phyloP scores from a whole-genome alignment of 2,888 invertebrate species.

The Venustoraphidia nigricollis region DNA sequence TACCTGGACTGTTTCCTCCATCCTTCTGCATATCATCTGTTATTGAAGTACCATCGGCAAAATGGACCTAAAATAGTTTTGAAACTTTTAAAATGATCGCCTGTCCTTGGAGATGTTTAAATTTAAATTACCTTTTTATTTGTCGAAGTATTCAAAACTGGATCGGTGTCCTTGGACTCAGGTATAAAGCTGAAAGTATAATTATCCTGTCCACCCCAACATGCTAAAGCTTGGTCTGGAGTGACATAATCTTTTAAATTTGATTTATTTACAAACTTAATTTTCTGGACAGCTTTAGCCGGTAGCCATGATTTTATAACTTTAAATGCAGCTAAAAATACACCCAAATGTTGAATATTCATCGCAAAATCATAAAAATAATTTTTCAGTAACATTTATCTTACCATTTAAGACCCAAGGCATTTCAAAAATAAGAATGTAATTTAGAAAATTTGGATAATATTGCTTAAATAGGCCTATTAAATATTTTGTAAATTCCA shows the following conservation, averaged over 20 bases:
- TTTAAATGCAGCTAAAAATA: constrained; percentile 67
- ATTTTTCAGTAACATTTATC: constrained; percentile 9
- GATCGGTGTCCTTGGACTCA: constrained; percentile 27
- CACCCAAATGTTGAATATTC: constrained; percentile 5
- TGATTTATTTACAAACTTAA: constrained; percentile 69
- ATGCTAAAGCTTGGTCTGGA: constrained; percentile 53
- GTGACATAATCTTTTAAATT: constrained; percentile 58
- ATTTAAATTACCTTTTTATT: constrained; percentile 34
- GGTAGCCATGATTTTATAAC: constrained; percentile 78
- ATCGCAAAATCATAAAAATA: background rate
- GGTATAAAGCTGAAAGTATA: constrained; percentile 58
- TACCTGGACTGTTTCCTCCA: constrained; percentile 21
- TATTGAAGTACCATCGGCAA: constrained; percentile 42
- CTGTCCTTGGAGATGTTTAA: no score
- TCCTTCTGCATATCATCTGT: constrained; percentile 25
- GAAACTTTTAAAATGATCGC: background rate
- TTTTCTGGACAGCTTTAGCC: constrained; percentile 72
- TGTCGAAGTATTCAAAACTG: constrained; percentile 20
- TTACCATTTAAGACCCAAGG: constrained; percentile 82
- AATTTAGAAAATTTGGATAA: constrained; percentile 76
- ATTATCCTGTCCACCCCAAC: constrained; percentile 68
- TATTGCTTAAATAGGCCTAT: constrained; percentile 76
- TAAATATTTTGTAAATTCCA: constrained; percentile 79
- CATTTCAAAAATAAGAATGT: constrained; percentile 84
- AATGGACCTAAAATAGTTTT: constrained; percentile 38